Percentiles rank a stretch among this genome's conserved stretches.
Conservation (phyloP, 2,113 vertebrate genomes). For the Tragelaphus scriptus region DNA sequence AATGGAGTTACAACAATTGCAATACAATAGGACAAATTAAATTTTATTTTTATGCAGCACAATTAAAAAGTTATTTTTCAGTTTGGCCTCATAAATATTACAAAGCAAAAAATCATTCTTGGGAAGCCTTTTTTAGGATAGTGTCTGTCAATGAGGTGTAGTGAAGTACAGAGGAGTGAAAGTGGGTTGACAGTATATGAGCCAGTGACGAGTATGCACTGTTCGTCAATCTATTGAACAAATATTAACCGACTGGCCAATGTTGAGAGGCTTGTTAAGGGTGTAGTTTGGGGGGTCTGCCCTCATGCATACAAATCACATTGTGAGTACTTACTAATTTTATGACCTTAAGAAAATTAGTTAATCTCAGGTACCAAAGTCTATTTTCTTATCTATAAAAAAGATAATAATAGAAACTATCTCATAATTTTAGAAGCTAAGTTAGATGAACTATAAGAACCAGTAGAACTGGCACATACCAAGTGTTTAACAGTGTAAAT, state of each 20-base stretch:
- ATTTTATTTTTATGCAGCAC: not conserved
- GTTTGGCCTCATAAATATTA: slow-evolving; percentile 7
- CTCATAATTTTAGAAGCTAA: not conserved
- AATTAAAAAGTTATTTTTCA: not conserved
- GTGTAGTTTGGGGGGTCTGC: not conserved
- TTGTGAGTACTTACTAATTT: not conserved
- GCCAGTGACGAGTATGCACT: not conserved
- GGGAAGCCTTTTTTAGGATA: slow-evolving; percentile 7
- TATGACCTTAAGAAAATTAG: not conserved
- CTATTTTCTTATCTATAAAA: not conserved
- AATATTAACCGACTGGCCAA: too few relatives aligned
- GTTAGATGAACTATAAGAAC: not conserved
- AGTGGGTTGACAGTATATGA: not conserved
- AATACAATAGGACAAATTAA: not conserved
- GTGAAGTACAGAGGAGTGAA: not conserved
- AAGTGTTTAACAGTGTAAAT: not conserved
- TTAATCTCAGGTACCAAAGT: not conserved
- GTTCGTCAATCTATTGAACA: not conserved
- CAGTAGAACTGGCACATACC: not conserved
- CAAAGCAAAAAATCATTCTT: slow-evolving; percentile 1
- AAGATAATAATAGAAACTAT: not conserved
- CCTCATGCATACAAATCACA: not conserved
- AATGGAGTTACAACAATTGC: not conserved
- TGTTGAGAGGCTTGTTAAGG: not conserved
- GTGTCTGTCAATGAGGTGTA: not conserved